These are phyloP conservation scores for Phortica okadai DNA, from an alignment of 2,888 invertebrate species.

Conservation along the genomic window DNA sequence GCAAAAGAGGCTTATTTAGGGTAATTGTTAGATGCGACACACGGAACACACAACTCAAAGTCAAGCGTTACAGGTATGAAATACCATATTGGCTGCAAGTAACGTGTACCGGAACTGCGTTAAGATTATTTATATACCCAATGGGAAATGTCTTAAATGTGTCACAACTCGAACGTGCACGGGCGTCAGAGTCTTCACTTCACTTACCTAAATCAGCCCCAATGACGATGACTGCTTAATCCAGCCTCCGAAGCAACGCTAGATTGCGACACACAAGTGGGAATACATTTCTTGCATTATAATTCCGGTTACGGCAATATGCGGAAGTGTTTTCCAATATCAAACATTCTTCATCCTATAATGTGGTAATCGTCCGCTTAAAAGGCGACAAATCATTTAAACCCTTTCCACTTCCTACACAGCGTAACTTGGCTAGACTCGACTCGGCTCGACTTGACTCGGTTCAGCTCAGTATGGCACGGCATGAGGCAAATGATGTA, in stretches of 20 bases:
- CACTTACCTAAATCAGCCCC: background rate
- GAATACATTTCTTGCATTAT: slow-evolving; percentile 58
- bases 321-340: slow-evolving; percentile 70
- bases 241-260: no score
- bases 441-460: slow-evolving; percentile 10
- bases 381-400: slow-evolving; percentile 75
- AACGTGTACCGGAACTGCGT: slow-evolving; percentile 38
- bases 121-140: slow-evolving; percentile 72
- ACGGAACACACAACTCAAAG: no score
- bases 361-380: slow-evolving; percentile 75
- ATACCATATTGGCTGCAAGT: background rate
- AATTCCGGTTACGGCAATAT: slow-evolving; percentile 54
- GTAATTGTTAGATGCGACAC: no score
- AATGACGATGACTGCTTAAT: slow-evolving; percentile 10
- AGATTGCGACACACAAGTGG: slow-evolving; percentile 52
- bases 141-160: slow-evolving; percentile 72
- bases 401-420: slow-evolving; percentile 47
- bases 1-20: no score
- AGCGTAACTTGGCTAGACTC: slow-evolving; percentile 16
- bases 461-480: slow-evolving; percentile 25
- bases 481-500: slow-evolving; percentile 42
- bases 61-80: background rate
- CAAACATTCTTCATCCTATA: slow-evolving; percentile 67
- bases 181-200: background rate
- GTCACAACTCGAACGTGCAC: slow-evolving; percentile 65